Percentiles rank a stretch among this genome's conserved stretches.
phyloP scores from a whole-genome alignment of 2,797 vertebrate genomes.

The Toxotes lorentzi region DNA sequence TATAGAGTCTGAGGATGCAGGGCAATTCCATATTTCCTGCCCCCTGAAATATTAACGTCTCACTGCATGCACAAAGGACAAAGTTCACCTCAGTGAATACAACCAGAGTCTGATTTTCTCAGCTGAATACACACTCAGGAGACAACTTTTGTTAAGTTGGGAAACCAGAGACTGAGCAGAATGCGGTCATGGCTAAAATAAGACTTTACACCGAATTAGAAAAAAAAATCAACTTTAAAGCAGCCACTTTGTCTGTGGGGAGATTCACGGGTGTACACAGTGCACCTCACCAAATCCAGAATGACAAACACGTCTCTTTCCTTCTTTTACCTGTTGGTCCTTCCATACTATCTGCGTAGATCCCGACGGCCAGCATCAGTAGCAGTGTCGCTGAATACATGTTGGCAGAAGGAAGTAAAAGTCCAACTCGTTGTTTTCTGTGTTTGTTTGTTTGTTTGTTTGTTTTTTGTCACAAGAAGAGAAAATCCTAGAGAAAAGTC shows the following conservation, averaged over 20 bases:
- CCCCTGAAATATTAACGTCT: conserved; percentile 5
- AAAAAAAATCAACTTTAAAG: conserved; percentile 35
- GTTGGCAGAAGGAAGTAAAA: conserved; percentile 65
- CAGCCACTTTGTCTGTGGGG: not conserved
- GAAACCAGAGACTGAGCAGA: not conserved
- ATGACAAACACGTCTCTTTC: not conserved
- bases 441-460: too few relatives aligned
- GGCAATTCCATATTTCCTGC: conserved; percentile 1
- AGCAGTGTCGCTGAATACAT: conserved; percentile 78
- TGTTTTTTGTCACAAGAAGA: conserved; percentile 35
- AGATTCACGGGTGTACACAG: conserved; percentile 3
- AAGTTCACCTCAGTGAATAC: conserved; percentile 25
- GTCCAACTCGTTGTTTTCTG: conserved; percentile 71
- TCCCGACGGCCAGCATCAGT: conserved; percentile 78
- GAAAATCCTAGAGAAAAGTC: conserved; percentile 72
- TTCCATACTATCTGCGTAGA: conserved; percentile 83
- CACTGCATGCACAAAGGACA: not conserved
- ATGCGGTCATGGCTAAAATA: not conserved
- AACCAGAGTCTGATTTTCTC: not conserved
- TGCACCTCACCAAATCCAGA: not conserved
- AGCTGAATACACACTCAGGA: not conserved
- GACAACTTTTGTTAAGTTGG: conserved; percentile 47
- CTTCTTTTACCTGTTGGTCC: conserved; percentile 84
- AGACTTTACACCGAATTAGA: conserved; percentile 14
- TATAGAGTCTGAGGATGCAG: conserved; percentile 1